A percentile compares a stretch with the other conserved stretches of the same genome.
Conservation (phyloP, 2,888 invertebrate genomes). For the Aphidoletes aphidimyza region DNA sequence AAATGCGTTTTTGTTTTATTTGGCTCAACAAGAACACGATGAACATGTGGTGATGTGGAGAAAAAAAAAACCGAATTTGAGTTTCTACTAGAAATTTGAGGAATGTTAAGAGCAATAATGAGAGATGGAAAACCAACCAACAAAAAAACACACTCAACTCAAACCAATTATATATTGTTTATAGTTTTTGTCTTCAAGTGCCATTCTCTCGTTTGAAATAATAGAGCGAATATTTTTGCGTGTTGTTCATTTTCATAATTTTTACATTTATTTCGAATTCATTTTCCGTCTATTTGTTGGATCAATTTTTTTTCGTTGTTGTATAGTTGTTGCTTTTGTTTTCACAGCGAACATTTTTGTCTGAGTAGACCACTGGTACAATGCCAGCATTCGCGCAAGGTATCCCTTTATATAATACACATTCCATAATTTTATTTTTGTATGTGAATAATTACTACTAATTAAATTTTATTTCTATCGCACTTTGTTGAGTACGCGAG, state of each 20-base stretch:
- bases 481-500: background rate
- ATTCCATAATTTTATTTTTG: constrained; percentile 40
- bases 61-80: background rate
- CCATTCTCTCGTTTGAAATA: background rate
- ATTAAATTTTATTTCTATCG: constrained; percentile 42
- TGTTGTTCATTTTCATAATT: constrained; percentile 46
- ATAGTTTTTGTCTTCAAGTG: constrained; percentile 29
- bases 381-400: too few species aligned
- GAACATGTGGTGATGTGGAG: background rate
- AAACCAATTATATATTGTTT: constrained; percentile 39
- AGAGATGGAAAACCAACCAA: background rate
- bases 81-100: background rate
- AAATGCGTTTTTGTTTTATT: background rate
- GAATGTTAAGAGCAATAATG: background rate
- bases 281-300: background rate
- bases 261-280: constrained; percentile 37
- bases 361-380: too few species aligned
- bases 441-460: constrained; percentile 46
- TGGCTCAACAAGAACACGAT: background rate
- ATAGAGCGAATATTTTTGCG: constrained; percentile 49
- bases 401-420: background rate
- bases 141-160: too few species aligned
- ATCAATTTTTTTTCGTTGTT: background rate
- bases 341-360: background rate
- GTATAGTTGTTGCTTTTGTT: background rate